Percentiles rank a stretch among this genome's conserved stretches.
Evolutionary conservation across 1,140 invertebrate species (phyloP).

Genomic region (Anadara kagoshimensis): DNA sequence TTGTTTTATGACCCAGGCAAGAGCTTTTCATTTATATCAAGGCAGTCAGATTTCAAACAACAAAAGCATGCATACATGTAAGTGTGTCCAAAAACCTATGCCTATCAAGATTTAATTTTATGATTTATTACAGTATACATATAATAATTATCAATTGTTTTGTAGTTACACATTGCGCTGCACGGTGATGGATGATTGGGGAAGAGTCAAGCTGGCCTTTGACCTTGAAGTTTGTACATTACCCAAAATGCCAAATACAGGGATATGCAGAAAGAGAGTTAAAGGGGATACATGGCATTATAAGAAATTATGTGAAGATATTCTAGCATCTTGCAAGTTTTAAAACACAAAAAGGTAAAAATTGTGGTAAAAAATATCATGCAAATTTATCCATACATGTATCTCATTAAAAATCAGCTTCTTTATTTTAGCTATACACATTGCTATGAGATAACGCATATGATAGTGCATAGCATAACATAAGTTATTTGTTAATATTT

Average conservation of each 20-base stretch:
- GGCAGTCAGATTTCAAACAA: too few relatives aligned
- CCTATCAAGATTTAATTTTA: not conserved
- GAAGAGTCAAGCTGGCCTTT: conserved; percentile 80
- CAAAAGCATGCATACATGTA: too few relatives aligned
- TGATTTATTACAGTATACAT: not conserved
- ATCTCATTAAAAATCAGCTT: too few relatives aligned
- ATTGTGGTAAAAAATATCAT: too few relatives aligned
- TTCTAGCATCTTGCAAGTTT: conserved; percentile 75
- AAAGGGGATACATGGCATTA: conserved; percentile 91
- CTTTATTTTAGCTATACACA: too few relatives aligned
- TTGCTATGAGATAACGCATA: too few relatives aligned
- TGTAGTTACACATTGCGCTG: conserved; percentile 81
- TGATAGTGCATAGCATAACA: too few relatives aligned
- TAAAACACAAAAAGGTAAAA: conserved; percentile 23
- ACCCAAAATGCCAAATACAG: conserved; percentile 76
- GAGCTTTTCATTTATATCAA: too few relatives aligned
- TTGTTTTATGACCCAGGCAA: too few relatives aligned
- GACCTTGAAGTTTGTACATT: conserved; percentile 86
- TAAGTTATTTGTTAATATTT: too few relatives aligned
- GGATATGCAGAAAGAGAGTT: conserved; percentile 85
- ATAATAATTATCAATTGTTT: not conserved
- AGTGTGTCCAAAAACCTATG: too few relatives aligned
- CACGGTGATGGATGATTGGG: conserved; percentile 75
- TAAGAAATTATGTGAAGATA: conserved; percentile 89
- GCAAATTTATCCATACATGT: too few relatives aligned